Evolutionary conservation across 2,888 invertebrate species (phyloP).

Genomic region (Zootermopsis nevadensis): DNA sequence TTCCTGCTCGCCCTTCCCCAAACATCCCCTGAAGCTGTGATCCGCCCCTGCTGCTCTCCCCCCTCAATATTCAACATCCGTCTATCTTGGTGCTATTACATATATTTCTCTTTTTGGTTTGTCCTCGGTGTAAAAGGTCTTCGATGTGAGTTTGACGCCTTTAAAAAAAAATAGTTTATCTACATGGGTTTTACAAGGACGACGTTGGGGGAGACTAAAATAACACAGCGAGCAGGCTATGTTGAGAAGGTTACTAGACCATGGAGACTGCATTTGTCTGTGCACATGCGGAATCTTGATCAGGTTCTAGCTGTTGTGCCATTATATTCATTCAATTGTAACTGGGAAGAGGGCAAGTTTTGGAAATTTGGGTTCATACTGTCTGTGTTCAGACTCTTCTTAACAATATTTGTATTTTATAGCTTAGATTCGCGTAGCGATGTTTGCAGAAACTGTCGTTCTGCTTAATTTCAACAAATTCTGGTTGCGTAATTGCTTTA

Average conservation of each 20-base stretch:
- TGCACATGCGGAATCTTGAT: background rate
- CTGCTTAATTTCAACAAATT: too few relatives aligned
- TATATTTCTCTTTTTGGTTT: conserved; percentile 41
- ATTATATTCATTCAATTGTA: background rate
- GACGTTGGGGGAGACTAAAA: conserved; percentile 1
- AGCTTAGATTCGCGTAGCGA: too few relatives aligned
- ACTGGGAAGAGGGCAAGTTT: background rate
- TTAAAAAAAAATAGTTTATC: conserved; percentile 37
- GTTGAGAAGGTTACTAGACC: conserved; percentile 12
- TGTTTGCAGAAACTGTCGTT: too few relatives aligned
- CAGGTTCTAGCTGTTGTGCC: background rate
- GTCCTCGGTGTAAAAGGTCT: conserved; percentile 44
- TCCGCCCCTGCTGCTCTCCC: conserved; percentile 1
- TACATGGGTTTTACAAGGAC: conserved; percentile 24
- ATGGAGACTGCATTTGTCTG: background rate
- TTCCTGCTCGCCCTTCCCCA: conserved; percentile 14
- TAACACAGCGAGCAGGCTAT: background rate
- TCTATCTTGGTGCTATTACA: conserved; percentile 4
- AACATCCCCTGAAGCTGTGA: conserved; percentile 33
- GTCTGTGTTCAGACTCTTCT: too few relatives aligned
- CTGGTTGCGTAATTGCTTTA: too few relatives aligned
- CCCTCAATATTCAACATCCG: conserved; percentile 45
- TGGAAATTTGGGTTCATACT: background rate
- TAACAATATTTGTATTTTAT: too few relatives aligned
- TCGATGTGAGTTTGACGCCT: conserved; percentile 47